These are phyloP conservation scores for Amphimallon solstitiale DNA, from an alignment of 2,888 invertebrate genomes.

Conservation along the genomic window DNA sequence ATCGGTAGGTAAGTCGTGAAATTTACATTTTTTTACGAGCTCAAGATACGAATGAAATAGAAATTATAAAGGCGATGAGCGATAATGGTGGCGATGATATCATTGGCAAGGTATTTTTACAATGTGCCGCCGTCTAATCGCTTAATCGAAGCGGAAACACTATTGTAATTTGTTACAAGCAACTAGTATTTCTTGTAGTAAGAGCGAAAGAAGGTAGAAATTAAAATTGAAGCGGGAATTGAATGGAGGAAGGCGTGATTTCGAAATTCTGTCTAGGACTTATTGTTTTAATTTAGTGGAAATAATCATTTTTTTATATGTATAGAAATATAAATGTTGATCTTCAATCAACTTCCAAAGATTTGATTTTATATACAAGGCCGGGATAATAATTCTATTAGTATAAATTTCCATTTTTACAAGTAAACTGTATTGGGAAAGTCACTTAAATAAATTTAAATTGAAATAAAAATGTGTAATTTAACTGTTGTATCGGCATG, in stretches of 20 bases:
- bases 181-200: too few species aligned
- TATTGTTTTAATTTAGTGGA: too few species aligned
- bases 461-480: too few species aligned
- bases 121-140: slow-evolving; percentile 7
- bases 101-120: slow-evolving; percentile 20
- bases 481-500: too few species aligned
- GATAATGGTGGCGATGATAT: slow-evolving; percentile 22
- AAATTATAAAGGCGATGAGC: slow-evolving; percentile 20
- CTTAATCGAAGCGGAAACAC: slow-evolving; percentile 15
- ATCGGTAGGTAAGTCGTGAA: slow-evolving; percentile 15
- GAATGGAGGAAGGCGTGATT: slow-evolving; percentile 6
- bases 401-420: too few species aligned
- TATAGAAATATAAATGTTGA: too few species aligned
- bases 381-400: too few species aligned
- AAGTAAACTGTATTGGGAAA: too few species aligned
- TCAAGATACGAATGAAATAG: slow-evolving; percentile 10
- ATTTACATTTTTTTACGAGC: neutral
- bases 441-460: too few species aligned
- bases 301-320: too few species aligned
- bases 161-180: neutral
- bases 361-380: too few species aligned
- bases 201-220: neutral
- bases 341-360: too few species aligned
- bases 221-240: slow-evolving; percentile 21
- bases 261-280: neutral